Evolutionary conservation across 2,888 invertebrate genomes (phyloP).

Genomic region (Acleris sparsana): DNA sequence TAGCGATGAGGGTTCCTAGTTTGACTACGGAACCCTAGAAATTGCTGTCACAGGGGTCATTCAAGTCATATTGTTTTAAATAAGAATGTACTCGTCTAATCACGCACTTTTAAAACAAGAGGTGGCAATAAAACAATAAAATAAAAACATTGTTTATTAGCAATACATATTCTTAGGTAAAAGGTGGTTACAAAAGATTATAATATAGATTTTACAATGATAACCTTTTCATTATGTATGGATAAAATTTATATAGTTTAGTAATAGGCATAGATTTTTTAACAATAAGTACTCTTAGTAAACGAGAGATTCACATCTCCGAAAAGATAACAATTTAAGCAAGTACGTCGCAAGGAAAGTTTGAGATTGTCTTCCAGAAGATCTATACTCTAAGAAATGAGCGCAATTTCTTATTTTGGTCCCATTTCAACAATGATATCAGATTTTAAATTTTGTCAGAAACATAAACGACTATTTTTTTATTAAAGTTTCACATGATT

Average conservation of each 20-base stretch:
- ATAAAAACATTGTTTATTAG: slow-evolving; percentile 49
- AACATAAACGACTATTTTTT: slow-evolving; percentile 20
- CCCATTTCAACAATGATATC: slow-evolving; percentile 38
- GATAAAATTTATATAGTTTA: slow-evolving; percentile 26
- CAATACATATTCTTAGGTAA: slow-evolving; percentile 47
- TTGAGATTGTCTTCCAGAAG: slow-evolving; percentile 26
- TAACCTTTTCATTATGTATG: slow-evolving; percentile 25
- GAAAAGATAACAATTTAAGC: slow-evolving; percentile 18
- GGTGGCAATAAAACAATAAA: slow-evolving; percentile 17
- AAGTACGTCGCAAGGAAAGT: slow-evolving; percentile 8
- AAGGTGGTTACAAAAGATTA: slow-evolving; percentile 48
- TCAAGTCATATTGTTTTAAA: no score
- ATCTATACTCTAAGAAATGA: slow-evolving; percentile 41
- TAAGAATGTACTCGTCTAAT: no score
- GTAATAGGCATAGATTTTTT: slow-evolving; percentile 26
- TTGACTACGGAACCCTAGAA: no score
- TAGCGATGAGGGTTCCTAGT: no score
- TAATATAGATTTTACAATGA: slow-evolving; percentile 39
- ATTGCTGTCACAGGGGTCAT: no score
- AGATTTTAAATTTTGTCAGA: slow-evolving; percentile 27
- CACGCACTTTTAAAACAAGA: no score
- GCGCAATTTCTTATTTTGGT: slow-evolving; percentile 45
- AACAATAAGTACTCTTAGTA: slow-evolving; percentile 26
- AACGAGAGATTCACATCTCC: slow-evolving; percentile 24
- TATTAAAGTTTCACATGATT: slow-evolving; percentile 11